phyloP scores from a whole-genome alignment of 1,140 invertebrate genomes.

The Pristionchus pacificus region DNA sequence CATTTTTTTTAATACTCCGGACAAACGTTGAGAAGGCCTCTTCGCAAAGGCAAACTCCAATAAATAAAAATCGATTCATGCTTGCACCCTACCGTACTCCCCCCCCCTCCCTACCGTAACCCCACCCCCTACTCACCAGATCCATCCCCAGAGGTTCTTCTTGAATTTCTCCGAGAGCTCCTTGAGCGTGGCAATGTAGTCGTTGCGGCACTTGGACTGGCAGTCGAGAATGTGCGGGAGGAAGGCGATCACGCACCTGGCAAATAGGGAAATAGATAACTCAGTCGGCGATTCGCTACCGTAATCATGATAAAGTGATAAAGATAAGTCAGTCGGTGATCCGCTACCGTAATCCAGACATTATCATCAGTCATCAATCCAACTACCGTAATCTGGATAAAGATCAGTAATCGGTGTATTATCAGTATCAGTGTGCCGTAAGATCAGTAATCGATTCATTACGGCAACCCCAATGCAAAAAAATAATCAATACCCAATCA shows the following conservation, averaged over 20 bases:
- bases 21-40: background rate
- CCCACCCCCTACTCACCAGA: constrained; percentile 64
- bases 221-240: constrained; percentile 96
- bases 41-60: background rate
- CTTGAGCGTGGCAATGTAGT: constrained; percentile 74
- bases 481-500: too few relatives aligned
- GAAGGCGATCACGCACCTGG: constrained; percentile 80
- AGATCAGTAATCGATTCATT: too few relatives aligned
- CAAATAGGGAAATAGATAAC: too few relatives aligned
- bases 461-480: too few relatives aligned
- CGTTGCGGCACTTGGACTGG: constrained; percentile 85
- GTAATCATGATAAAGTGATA: constrained; percentile 3
- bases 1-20: background rate
- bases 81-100: background rate
- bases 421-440: too few relatives aligned
- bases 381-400: too few relatives aligned
- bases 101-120: background rate
- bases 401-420: too few relatives aligned
- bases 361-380: too few relatives aligned
- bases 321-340: too few relatives aligned
- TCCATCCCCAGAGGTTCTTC: constrained; percentile 92
- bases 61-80: background rate
- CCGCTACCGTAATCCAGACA: too few relatives aligned
- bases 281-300: background rate
- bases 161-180: constrained; percentile 85